Evolutionary conservation across 2,113 vertebrate genomes (phyloP).

Genomic region (Philantomba maxwellii): DNA sequence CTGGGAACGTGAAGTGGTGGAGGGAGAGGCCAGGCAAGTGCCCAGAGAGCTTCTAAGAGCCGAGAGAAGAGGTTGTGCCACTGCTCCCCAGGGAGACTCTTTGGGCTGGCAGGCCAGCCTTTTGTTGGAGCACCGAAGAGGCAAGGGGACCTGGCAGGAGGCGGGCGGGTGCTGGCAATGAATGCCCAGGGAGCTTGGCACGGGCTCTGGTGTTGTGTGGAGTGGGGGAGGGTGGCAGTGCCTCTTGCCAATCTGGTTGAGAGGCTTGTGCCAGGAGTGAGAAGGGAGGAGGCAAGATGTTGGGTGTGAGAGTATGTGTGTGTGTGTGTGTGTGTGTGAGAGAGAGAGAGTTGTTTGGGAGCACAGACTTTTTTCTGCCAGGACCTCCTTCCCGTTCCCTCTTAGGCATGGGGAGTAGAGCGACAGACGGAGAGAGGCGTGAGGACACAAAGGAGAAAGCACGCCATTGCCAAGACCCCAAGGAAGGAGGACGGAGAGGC

Average conservation of each 20-base stretch:
- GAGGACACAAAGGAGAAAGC: constrained; percentile 65
- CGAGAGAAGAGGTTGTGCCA: neutral
- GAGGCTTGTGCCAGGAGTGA: constrained; percentile 17
- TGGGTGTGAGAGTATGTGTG: neutral
- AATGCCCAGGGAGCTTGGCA: neutral
- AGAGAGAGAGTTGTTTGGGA: neutral
- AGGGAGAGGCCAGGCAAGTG: neutral
- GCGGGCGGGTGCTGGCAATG: neutral
- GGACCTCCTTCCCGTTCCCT: constrained; percentile 42
- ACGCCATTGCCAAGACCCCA: constrained; percentile 51
- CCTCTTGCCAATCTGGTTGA: constrained; percentile 21
- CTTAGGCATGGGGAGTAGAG: constrained; percentile 30
- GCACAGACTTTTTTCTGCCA: constrained; percentile 57
- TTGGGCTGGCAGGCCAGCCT: neutral
- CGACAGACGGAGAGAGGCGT: neutral
- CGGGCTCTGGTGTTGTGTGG: constrained; percentile 25
- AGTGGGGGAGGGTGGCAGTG: neutral
- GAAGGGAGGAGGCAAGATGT: neutral
- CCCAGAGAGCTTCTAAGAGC: neutral
- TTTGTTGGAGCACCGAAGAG: neutral
- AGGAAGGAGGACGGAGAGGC: constrained; percentile 56
- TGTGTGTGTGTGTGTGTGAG: neutral
- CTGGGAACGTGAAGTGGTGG: neutral
- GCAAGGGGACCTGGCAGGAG: neutral
- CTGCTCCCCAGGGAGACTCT: neutral